These are phyloP conservation scores for Diprion similis DNA, from an alignment of 1,140 invertebrate species.

Conservation along the genomic window DNA sequence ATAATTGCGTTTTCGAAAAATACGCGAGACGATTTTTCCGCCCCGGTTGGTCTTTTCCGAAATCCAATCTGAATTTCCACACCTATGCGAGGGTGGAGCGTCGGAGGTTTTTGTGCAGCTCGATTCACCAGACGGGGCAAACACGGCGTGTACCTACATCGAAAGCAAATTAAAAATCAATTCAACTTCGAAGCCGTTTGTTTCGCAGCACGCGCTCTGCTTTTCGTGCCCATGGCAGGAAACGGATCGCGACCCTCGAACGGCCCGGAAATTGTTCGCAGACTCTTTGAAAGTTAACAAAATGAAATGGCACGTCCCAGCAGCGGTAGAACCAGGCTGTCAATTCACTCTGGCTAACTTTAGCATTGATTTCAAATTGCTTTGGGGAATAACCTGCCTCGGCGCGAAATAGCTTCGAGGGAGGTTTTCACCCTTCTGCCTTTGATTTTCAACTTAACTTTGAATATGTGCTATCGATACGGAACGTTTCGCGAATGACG, in stretches of 20 bases:
- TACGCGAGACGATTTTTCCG: background rate
- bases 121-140: constrained; percentile 44
- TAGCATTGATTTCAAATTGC: background rate
- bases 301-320: too few relatives aligned
- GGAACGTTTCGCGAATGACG: too few relatives aligned
- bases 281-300: too few relatives aligned
- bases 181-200: constrained; percentile 33
- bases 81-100: background rate
- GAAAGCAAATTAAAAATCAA: constrained; percentile 55
- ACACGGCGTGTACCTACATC: constrained; percentile 32
- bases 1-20: too few relatives aligned
- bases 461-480: too few relatives aligned
- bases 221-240: too few relatives aligned
- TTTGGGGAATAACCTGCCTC: background rate
- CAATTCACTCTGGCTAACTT: background rate
- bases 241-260: too few relatives aligned
- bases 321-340: too few relatives aligned
- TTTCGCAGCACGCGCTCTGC: background rate
- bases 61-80: background rate
- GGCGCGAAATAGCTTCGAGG: too few relatives aligned
- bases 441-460: too few relatives aligned
- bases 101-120: constrained; percentile 16
- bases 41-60: background rate
- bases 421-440: too few relatives aligned
- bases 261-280: too few relatives aligned